Percentiles rank a stretch among this genome's conserved stretches.
phyloP scores from a whole-genome alignment of 2,888 invertebrate species.

The Melikaiella ostensackeni region DNA sequence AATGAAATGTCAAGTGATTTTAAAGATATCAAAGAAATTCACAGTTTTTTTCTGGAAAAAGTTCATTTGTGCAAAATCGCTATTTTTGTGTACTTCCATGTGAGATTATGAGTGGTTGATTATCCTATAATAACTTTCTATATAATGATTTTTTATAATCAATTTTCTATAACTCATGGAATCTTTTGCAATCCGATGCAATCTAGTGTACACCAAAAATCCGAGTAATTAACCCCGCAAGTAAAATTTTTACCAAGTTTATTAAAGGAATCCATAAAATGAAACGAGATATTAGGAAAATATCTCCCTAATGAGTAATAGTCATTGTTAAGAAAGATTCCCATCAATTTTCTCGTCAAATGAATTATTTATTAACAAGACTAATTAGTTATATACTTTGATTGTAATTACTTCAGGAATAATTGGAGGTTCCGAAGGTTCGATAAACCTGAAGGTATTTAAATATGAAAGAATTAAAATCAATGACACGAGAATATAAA shows the following conservation, averaged over 20 bases:
- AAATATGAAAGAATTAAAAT: not conserved
- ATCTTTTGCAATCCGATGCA: too few species aligned
- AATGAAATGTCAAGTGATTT: too few species aligned
- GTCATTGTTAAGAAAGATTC: not conserved
- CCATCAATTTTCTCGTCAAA: not conserved
- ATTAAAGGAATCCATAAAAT: not conserved
- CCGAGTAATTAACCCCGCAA: too few species aligned
- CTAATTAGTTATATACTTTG: not conserved
- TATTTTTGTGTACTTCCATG: too few species aligned
- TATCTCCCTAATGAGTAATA: not conserved
- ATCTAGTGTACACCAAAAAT: too few species aligned
- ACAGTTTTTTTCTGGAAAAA: too few species aligned
- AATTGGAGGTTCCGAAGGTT: slow-evolving; percentile 15
- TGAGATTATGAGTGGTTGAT: too few species aligned
- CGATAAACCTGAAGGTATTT: slow-evolving; percentile 1
- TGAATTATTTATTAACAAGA: slow-evolving; percentile 12
- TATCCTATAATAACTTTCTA: too few species aligned
- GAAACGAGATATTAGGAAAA: not conserved
- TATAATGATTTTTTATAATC: too few species aligned
- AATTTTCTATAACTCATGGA: too few species aligned
- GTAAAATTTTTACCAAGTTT: not conserved
- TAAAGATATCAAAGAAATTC: too few species aligned
- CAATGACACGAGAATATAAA: slow-evolving; percentile 1
- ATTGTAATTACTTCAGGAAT: not conserved
- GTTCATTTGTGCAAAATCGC: too few species aligned